Evolutionary conservation across 2,113 vertebrate species (phyloP).

Genomic region (Erinaceus europaeus): DNA sequence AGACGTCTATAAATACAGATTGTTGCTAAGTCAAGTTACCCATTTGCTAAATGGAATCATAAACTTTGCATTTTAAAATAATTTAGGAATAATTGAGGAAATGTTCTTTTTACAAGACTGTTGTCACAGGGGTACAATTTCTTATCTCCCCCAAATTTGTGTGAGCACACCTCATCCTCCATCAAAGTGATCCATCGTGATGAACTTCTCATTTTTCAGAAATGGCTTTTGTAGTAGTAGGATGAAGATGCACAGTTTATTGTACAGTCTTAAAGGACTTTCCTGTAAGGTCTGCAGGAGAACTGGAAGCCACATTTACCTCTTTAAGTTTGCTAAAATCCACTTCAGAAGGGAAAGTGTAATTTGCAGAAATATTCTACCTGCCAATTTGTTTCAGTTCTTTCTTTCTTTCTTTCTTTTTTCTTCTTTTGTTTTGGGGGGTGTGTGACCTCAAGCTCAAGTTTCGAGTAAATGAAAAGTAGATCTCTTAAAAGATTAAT

Average conservation of each 20-base stretch:
- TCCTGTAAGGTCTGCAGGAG: not conserved
- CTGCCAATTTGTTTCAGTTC: not conserved
- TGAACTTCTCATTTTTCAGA: not conserved
- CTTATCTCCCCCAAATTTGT: too few species aligned
- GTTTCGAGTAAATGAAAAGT: constrained; percentile 24
- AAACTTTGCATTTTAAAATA: not conserved
- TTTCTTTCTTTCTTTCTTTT: not conserved
- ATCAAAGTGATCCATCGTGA: too few species aligned
- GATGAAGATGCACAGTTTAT: not conserved
- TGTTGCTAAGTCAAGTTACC: not conserved
- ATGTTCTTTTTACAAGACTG: too few species aligned
- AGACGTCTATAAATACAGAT: not conserved
- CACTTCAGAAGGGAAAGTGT: not conserved
- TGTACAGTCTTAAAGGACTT: not conserved
- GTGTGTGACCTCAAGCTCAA: not conserved
- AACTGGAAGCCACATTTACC: not conserved
- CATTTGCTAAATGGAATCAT: constrained; percentile 29
- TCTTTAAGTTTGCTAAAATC: not conserved
- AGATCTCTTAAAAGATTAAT: not conserved
- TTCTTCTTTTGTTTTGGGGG: not conserved
- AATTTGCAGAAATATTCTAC: not conserved
- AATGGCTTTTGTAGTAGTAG: not conserved
- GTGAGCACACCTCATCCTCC: too few species aligned
- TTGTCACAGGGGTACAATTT: too few species aligned
- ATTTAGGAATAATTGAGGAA: too few species aligned